Evolutionary conservation across 2,888 invertebrate species (phyloP).

Genomic region (Branchellion lobata): DNA sequence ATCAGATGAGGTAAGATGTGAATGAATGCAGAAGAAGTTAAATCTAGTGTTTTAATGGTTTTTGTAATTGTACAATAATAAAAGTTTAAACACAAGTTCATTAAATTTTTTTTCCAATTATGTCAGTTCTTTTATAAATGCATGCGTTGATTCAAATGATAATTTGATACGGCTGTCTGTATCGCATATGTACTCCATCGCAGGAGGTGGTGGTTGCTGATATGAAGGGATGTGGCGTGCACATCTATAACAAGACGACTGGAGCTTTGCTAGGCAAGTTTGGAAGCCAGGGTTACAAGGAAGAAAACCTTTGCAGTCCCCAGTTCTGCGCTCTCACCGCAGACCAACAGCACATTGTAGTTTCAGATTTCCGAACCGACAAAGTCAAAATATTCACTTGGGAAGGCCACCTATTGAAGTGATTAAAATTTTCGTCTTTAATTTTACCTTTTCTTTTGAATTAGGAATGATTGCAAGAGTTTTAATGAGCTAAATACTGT

Average conservation of each 20-base stretch:
- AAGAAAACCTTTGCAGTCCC: slow-evolving; percentile 29
- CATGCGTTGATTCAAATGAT: background rate
- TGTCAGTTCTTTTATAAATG: too few species aligned
- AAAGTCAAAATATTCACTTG: slow-evolving; percentile 33
- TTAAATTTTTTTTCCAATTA: background rate
- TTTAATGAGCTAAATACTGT: too few species aligned
- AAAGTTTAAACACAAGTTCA: background rate
- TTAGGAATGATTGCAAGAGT: too few species aligned
- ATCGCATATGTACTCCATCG: background rate
- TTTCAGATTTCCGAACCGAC: slow-evolving; percentile 24
- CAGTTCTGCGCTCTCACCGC: slow-evolving; percentile 23
- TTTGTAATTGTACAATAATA: background rate
- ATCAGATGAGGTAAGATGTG: slow-evolving; percentile 6
- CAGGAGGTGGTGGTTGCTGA: slow-evolving; percentile 31
- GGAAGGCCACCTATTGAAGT: slow-evolving; percentile 10
- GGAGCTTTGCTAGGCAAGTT: slow-evolving; percentile 10
- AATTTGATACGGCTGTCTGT: background rate
- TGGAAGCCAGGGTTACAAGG: slow-evolving; percentile 34
- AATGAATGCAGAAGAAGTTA: too few species aligned
- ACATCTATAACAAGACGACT: background rate
- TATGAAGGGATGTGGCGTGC: slow-evolving; percentile 26
- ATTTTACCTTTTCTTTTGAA: too few species aligned
- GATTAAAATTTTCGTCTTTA: too few species aligned
- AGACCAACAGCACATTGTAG: background rate
- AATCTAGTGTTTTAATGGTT: too few species aligned